Conservation (phyloP, 2,113 vertebrate species). For the Sylvicapra grimmia region DNA sequence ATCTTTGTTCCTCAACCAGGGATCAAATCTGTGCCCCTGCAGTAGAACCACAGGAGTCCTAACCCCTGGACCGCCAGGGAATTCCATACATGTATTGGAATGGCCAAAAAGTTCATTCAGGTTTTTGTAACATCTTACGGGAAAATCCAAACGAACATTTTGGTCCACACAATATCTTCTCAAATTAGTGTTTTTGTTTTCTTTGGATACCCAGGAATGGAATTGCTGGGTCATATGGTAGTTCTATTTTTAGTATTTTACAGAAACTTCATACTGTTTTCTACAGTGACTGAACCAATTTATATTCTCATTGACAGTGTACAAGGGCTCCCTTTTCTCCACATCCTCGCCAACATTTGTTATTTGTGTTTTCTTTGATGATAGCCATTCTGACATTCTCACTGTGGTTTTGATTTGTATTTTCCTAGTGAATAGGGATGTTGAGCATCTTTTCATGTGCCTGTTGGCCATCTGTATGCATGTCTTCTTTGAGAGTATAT, state of each 20-base stretch:
- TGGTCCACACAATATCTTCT: not conserved
- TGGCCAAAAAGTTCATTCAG: not conserved
- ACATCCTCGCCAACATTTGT: not conserved
- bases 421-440: not conserved
- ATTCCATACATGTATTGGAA: not conserved
- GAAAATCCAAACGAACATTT: not conserved
- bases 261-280: not conserved
- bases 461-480: not conserved
- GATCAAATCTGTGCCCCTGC: not conserved
- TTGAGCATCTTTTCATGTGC: not conserved
- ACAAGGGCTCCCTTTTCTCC: not conserved
- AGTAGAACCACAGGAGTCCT: not conserved
- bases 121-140: not conserved
- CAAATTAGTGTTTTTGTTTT: not conserved
- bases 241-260: not conserved
- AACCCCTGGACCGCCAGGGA: not conserved
- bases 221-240: not conserved
- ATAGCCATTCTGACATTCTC: not conserved
- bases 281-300: not conserved
- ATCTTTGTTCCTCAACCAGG: not conserved
- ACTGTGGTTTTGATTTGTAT: not conserved
- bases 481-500: not conserved
- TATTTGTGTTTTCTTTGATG: not conserved
- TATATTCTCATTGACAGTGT: not conserved
- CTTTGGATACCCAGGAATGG: not conserved